Evolutionary conservation across 2,888 invertebrate species (phyloP).

Genomic region (Lypha dubia): DNA sequence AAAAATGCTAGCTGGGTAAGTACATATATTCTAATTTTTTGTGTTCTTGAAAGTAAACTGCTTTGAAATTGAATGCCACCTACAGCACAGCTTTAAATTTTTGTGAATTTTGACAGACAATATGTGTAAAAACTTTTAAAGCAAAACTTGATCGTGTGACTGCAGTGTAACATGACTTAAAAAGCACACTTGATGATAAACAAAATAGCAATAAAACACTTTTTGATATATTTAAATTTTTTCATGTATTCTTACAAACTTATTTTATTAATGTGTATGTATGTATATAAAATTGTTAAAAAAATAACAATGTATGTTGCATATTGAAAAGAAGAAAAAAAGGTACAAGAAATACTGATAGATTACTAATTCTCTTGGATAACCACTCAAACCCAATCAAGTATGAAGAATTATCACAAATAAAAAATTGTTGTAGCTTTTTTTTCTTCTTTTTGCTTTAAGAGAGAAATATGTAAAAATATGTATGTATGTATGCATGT

Average conservation of each 20-base stretch:
- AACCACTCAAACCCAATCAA: slow-evolving; percentile 72
- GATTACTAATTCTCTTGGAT: slow-evolving; percentile 59
- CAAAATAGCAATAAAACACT: neutral
- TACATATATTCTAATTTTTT: no score
- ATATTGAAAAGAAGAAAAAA: neutral
- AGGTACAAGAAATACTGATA: slow-evolving; percentile 1
- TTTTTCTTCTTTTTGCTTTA: neutral
- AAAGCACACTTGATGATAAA: no score
- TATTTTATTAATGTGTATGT: no score
- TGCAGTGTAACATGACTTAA: no score
- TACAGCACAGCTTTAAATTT: no score
- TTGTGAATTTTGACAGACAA: no score
- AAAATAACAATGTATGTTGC: slow-evolving; percentile 37
- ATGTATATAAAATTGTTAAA: neutral
- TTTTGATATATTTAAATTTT: neutral
- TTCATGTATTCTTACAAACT: neutral
- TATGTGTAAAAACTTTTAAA: no score
- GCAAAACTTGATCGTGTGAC: no score
- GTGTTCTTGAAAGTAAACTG: no score
- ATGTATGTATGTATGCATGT: slow-evolving; percentile 12
- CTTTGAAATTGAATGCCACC: no score
- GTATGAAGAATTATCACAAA: slow-evolving; percentile 70
- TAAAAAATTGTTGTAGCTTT: slow-evolving; percentile 61
- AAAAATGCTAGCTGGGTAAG: no score
- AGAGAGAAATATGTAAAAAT: neutral